Conservation (phyloP, 2,888 invertebrate genomes). For the Drosophila paramelanica region DNA sequence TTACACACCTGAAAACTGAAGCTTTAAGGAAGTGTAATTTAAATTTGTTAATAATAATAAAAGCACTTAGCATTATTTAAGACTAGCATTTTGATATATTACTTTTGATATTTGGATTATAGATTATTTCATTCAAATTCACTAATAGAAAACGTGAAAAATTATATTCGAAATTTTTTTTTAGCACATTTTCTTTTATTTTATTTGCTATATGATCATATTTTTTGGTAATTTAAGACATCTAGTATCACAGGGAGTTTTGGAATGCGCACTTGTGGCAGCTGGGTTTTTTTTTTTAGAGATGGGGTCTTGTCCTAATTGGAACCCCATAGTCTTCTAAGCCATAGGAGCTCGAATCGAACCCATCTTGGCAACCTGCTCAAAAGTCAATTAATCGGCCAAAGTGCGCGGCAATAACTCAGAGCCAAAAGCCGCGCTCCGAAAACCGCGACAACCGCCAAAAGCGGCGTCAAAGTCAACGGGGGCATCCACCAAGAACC, state of each 20-base stretch:
- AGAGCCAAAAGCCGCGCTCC: slow-evolving; percentile 20
- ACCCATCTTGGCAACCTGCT: slow-evolving; percentile 13
- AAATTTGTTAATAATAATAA: no score
- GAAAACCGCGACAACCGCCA: slow-evolving; percentile 78
- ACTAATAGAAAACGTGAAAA: no score
- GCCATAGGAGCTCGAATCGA: slow-evolving; percentile 17
- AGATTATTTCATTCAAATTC: no score
- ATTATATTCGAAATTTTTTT: no score
- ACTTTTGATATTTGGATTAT: no score
- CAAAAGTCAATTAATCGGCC: slow-evolving; percentile 73
- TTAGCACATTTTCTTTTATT: no score
- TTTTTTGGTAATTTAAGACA: background rate
- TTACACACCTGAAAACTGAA: no score
- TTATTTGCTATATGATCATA: no score
- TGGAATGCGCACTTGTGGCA: slow-evolving; percentile 4
- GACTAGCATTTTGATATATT: no score
- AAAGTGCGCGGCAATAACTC: slow-evolving; percentile 72
- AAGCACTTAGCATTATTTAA: no score
- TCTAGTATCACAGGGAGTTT: background rate
- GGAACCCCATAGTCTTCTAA: slow-evolving; percentile 62
- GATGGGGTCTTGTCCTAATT: slow-evolving; percentile 52
- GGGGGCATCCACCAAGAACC: slow-evolving; percentile 32
- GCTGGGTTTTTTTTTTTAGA: slow-evolving; percentile 5
- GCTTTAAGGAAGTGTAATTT: no score
- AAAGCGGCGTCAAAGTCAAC: slow-evolving; percentile 74